These are phyloP conservation scores for Patella pellucida DNA, from an alignment of 2,888 invertebrate genomes.

Conservation along the genomic window DNA sequence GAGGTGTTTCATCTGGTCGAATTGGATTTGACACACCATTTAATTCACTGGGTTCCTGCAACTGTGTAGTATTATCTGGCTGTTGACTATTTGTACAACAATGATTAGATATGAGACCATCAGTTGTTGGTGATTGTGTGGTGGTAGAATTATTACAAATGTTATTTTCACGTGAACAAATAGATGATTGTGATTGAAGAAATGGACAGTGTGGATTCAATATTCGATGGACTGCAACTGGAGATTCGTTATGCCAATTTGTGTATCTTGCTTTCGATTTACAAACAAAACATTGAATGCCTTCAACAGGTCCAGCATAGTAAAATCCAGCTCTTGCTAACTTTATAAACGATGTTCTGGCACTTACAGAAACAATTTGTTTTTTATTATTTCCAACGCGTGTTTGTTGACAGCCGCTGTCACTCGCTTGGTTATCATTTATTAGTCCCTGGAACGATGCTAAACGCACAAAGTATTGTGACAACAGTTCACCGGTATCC, in stretches of 20 bases:
- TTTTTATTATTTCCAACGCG: too few species aligned
- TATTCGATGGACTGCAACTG: slow-evolving; percentile 4
- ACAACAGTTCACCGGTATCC: too few species aligned
- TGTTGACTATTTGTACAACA: not conserved
- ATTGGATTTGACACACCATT: not conserved
- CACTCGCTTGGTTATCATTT: too few species aligned
- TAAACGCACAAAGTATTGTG: too few species aligned
- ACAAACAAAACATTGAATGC: not conserved
- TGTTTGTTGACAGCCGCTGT: too few species aligned
- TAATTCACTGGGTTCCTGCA: not conserved
- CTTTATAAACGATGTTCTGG: not conserved
- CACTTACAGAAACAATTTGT: too few species aligned
- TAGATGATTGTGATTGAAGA: not conserved
- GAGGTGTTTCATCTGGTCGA: not conserved
- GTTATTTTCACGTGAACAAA: not conserved
- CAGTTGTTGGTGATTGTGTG: not conserved
- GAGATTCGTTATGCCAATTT: not conserved
- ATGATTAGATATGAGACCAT: not conserved
- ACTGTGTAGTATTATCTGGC: not conserved
- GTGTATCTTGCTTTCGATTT: not conserved
- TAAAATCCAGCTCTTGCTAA: slow-evolving; percentile 1
- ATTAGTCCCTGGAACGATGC: too few species aligned
- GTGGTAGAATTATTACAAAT: not conserved
- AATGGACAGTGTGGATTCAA: not conserved
- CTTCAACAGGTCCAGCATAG: not conserved